Evolutionary conservation across 2,113 vertebrate genomes (phyloP).

Genomic region (Aspidoscelis tigris): DNA sequence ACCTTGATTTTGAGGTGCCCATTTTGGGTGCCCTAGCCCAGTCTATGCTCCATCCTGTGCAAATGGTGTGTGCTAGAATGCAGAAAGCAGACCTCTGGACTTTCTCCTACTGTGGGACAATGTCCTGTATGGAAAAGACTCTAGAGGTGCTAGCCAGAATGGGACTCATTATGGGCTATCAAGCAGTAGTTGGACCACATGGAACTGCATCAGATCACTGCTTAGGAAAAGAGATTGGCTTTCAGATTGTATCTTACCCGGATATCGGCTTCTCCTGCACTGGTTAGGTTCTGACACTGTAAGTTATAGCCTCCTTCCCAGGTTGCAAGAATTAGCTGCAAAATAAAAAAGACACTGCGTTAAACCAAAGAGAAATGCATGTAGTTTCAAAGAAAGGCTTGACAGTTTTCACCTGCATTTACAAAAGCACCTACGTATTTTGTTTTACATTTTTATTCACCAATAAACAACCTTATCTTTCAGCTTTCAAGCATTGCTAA

Average conservation of each 20-base stretch:
- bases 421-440: not conserved
- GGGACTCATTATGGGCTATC: no score
- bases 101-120: no score
- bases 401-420: not conserved
- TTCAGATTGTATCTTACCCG: constrained; percentile 75
- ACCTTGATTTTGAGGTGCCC: no score
- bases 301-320: constrained; percentile 87
- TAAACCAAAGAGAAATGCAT: rapidly evolving
- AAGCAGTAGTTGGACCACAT: not conserved
- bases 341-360: constrained; percentile 6
- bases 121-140: not conserved
- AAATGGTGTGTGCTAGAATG: no score
- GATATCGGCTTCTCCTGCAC: constrained; percentile 80
- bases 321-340: constrained; percentile 82
- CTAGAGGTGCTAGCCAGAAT: not conserved
- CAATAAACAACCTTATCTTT: not conserved
- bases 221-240: not conserved
- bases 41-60: no score
- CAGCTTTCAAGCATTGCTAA: not conserved
- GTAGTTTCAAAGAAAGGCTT: not conserved
- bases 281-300: constrained; percentile 86
- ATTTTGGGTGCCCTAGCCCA: no score
- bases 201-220: not conserved
- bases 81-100: no score
- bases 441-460: not conserved